Evolutionary conservation across 2,888 invertebrate genomes (phyloP).

Genomic region (Microctonus brassicae): DNA sequence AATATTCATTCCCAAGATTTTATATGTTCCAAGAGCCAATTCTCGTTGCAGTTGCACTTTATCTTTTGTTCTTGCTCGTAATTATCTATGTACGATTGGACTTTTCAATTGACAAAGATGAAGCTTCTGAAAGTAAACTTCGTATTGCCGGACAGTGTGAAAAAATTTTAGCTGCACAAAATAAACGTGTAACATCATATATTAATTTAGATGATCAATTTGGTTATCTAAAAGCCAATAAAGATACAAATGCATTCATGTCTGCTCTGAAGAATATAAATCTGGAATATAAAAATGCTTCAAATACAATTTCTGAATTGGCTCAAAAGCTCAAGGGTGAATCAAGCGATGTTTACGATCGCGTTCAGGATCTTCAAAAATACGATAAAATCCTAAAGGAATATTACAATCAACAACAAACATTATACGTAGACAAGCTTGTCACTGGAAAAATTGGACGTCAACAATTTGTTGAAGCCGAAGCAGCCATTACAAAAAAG

Average conservation of each 20-base stretch:
- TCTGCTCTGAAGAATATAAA: slow-evolving; percentile 73
- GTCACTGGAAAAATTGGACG: slow-evolving; percentile 75
- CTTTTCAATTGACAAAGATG: slow-evolving; percentile 89
- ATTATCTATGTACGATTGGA: slow-evolving; percentile 96
- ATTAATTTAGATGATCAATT: slow-evolving; percentile 75
- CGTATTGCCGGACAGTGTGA: slow-evolving; percentile 71
- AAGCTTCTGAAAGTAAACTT: slow-evolving; percentile 71
- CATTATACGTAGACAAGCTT: slow-evolving; percentile 74
- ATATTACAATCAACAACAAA: slow-evolving; percentile 70
- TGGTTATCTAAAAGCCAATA: slow-evolving; percentile 74
- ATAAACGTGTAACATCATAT: slow-evolving; percentile 74
- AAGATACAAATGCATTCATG: slow-evolving; percentile 71
- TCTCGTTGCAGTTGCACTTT: slow-evolving; percentile 88
- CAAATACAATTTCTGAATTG: slow-evolving; percentile 72
- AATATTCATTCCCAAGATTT: slow-evolving; percentile 88
- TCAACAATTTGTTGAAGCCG: slow-evolving; percentile 74
- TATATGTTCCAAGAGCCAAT: slow-evolving; percentile 94
- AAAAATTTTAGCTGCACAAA: slow-evolving; percentile 74
- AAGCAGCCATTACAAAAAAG: slow-evolving; percentile 72
- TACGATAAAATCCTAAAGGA: slow-evolving; percentile 71
- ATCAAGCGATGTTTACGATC: slow-evolving; percentile 74
- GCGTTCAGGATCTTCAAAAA: slow-evolving; percentile 75
- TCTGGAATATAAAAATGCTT: slow-evolving; percentile 74
- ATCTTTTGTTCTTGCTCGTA: slow-evolving; percentile 89
- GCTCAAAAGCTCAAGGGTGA: slow-evolving; percentile 74